Evolutionary conservation across 2,888 invertebrate species (phyloP).

Genomic region (Dorcus hopei): DNA sequence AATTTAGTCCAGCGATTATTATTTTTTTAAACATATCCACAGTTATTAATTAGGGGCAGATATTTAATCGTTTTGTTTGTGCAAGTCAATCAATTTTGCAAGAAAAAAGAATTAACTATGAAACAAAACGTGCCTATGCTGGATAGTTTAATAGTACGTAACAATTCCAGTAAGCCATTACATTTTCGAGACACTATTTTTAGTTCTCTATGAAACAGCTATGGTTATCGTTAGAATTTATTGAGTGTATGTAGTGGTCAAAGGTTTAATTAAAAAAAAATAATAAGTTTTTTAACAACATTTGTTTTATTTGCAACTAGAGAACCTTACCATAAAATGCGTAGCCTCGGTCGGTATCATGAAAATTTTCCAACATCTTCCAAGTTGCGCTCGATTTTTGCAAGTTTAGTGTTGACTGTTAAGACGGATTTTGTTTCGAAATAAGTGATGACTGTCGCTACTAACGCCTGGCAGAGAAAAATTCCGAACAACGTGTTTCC

Average conservation of each 20-base stretch:
- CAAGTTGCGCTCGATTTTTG: slow-evolving; percentile 14
- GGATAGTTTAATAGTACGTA: neutral
- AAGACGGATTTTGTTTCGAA: slow-evolving; percentile 57
- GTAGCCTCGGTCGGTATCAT: neutral
- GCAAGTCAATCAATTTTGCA: neutral
- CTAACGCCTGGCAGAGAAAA: slow-evolving; percentile 52
- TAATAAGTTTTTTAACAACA: slow-evolving; percentile 26
- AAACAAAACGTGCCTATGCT: slow-evolving; percentile 7
- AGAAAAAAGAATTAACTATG: neutral
- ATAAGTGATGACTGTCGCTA: slow-evolving; percentile 60
- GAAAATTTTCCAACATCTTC: slow-evolving; percentile 1
- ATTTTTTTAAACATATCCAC: slow-evolving; percentile 11
- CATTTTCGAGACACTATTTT: slow-evolving; percentile 14
- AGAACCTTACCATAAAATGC: neutral
- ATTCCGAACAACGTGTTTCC: slow-evolving; percentile 51
- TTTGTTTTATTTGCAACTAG: slow-evolving; percentile 11
- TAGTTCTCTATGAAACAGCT: slow-evolving; percentile 14
- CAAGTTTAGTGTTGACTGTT: slow-evolving; percentile 37
- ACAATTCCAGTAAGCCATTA: slow-evolving; percentile 4
- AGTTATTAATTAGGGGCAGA: slow-evolving; percentile 12
- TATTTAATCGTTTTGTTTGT: slow-evolving; percentile 4
- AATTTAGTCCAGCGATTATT: slow-evolving; percentile 10
- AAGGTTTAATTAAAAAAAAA: slow-evolving; percentile 37
- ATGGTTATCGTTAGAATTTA: slow-evolving; percentile 14
- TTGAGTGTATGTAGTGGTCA: slow-evolving; percentile 36